These are phyloP conservation scores for Morpho helenor DNA, from an alignment of 2,888 invertebrate genomes.

Conservation along the genomic window DNA sequence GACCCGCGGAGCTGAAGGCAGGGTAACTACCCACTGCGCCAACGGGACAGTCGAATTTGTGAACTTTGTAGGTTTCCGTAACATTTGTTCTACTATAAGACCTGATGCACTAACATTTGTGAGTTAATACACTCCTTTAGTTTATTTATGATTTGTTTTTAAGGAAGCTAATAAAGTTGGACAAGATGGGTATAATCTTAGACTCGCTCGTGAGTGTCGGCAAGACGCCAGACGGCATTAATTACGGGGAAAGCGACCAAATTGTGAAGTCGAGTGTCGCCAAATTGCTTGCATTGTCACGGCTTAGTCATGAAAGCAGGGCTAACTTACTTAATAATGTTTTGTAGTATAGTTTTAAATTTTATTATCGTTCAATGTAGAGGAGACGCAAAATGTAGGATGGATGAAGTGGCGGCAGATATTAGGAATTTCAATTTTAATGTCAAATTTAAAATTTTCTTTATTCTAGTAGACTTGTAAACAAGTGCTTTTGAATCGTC, in stretches of 20 bases:
- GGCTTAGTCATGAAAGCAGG: constrained; percentile 6
- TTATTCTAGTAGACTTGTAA: no score
- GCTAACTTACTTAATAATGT: constrained; percentile 1
- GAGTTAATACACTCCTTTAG: neutral
- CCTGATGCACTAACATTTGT: neutral
- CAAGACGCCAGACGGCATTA: constrained; percentile 22
- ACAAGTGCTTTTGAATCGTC: no score
- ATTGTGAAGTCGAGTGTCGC: constrained; percentile 14
- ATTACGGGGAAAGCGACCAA: constrained; percentile 18
- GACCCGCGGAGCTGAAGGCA: no score
- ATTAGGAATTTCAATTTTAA: no score
- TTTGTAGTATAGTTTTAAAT: neutral
- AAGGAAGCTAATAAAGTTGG: constrained; percentile 6
- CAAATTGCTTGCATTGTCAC: constrained; percentile 16
- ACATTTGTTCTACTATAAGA: no score
- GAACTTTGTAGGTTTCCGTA: no score
- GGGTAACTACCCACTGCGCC: no score
- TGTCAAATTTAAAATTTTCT: no score
- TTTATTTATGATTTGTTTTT: neutral
- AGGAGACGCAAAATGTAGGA: no score
- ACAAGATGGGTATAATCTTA: constrained; percentile 15
- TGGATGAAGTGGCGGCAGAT: no score
- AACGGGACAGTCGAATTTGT: no score
- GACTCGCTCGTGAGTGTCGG: constrained; percentile 8
- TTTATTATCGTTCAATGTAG: no score